These are phyloP conservation scores for Druon quercuslanigerum DNA, from an alignment of 1,140 invertebrate genomes.

Conservation along the genomic window DNA sequence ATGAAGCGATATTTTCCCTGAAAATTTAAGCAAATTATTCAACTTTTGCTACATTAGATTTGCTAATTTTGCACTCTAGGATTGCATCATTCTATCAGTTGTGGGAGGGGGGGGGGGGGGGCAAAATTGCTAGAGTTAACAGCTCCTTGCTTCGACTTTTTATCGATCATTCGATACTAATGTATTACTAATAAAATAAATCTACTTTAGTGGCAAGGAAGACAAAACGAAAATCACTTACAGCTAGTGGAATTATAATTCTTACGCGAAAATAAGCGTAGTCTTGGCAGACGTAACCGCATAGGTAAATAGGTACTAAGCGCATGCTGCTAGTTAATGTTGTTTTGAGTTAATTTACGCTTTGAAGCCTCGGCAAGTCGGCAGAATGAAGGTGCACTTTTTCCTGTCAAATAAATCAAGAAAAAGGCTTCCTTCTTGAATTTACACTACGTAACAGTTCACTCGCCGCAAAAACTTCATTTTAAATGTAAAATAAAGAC, in stretches of 20 bases:
- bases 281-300: not conserved
- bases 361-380: slow-evolving; percentile 4
- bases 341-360: slow-evolving; percentile 7
- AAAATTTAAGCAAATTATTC: not conserved
- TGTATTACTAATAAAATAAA: too few relatives aligned
- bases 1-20: not conserved
- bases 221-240: not conserved
- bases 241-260: not conserved
- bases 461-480: not conserved
- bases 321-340: slow-evolving; percentile 12
- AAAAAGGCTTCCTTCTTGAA: not conserved
- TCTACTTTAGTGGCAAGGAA: too few relatives aligned
- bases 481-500: not conserved
- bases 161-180: too few relatives aligned
- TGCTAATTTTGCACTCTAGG: not conserved
- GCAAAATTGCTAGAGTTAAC: too few relatives aligned
- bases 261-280: slow-evolving; percentile 1
- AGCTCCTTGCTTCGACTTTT: too few relatives aligned
- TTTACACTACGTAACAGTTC: not conserved
- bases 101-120: too few relatives aligned
- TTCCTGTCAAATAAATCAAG: not conserved
- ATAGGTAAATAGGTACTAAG: slow-evolving; percentile 21
- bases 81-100: too few relatives aligned
- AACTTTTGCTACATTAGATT: not conserved
- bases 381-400: not conserved